phyloP scores from a whole-genome alignment of 1,140 invertebrate genomes.

The Eueides isabella region DNA sequence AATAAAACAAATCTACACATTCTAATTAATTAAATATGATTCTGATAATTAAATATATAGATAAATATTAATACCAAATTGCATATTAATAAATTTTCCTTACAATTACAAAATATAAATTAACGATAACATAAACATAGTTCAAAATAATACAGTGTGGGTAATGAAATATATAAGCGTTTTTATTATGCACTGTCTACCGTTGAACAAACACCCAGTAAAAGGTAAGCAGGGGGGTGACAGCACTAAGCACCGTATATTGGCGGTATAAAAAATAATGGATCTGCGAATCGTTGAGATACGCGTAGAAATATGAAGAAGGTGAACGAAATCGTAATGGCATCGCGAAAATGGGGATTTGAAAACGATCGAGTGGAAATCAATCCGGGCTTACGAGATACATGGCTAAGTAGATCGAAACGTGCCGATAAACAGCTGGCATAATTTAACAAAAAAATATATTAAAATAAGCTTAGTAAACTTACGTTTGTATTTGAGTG shows the following conservation, averaged over 20 bases:
- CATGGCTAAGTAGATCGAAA: conserved; percentile 41
- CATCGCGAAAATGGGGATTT: conserved; percentile 80
- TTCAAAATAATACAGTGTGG: background rate
- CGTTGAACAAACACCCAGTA: conserved; percentile 35
- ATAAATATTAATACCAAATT: too few species aligned
- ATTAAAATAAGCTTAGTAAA: background rate
- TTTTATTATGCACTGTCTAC: background rate
- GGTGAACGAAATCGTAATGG: conserved; percentile 79
- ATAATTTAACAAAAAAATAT: conserved; percentile 12
- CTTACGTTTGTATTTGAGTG: background rate
- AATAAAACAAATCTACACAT: background rate
- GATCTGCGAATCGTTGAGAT: conserved; percentile 80
- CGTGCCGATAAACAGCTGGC: conserved; percentile 32
- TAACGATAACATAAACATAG: background rate
- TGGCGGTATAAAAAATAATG: conserved; percentile 81
- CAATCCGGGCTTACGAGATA: conserved; percentile 63
- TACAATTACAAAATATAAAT: too few species aligned
- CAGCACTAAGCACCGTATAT: conserved; percentile 73
- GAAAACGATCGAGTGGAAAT: conserved; percentile 77
- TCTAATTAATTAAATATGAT: too few species aligned
- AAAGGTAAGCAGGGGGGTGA: conserved; percentile 47
- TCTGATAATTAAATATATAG: too few species aligned
- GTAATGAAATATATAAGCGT: background rate
- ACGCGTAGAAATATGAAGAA: conserved; percentile 79
- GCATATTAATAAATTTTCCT: too few species aligned